Percentiles rank a stretch among this genome's conserved stretches.
phyloP scores from a whole-genome alignment of 2,113 vertebrate genomes.

The Nymphicus hollandicus region DNA sequence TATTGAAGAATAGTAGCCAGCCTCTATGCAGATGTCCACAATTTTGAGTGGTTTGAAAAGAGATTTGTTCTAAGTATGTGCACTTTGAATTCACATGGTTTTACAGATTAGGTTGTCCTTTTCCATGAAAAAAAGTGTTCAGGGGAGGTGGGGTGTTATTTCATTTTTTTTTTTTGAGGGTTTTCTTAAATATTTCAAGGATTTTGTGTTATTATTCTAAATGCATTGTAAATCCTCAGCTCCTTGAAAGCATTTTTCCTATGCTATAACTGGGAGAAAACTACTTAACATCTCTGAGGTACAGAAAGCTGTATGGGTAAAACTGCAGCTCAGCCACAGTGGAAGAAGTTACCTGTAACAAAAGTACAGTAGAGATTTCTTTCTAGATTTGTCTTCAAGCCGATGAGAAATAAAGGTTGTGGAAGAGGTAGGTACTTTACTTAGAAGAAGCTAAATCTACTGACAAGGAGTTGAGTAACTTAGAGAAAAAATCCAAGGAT shows the following conservation, averaged over 20 bases:
- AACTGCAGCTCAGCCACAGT: neutral
- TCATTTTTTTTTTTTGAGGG: neutral
- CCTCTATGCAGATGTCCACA: neutral
- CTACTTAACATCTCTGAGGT: neutral
- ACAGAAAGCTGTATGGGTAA: neutral
- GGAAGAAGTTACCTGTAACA: neutral
- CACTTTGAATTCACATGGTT: neutral
- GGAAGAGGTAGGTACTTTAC: neutral
- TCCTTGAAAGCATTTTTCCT: neutral
- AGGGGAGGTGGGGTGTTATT: rapidly evolving
- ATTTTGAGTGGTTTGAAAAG: neutral
- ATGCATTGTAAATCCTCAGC: neutral
- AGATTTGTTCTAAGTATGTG: neutral
- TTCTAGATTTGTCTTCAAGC: neutral
- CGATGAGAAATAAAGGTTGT: neutral
- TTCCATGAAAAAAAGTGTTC: neutral
- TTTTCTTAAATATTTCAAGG: neutral
- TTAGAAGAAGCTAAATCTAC: neutral
- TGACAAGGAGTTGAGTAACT: neutral
- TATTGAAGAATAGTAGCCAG: neutral
- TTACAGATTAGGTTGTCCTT: neutral
- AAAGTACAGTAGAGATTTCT: neutral
- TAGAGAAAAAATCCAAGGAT: neutral
- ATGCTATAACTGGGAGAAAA: neutral
- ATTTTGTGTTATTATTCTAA: neutral